A percentile compares a stretch with the other conserved stretches of the same genome.
These are phyloP conservation scores for Antedon mediterranea DNA, from an alignment of 53 echinoderm and acorn worm species.

Conservation along the genomic window DNA sequence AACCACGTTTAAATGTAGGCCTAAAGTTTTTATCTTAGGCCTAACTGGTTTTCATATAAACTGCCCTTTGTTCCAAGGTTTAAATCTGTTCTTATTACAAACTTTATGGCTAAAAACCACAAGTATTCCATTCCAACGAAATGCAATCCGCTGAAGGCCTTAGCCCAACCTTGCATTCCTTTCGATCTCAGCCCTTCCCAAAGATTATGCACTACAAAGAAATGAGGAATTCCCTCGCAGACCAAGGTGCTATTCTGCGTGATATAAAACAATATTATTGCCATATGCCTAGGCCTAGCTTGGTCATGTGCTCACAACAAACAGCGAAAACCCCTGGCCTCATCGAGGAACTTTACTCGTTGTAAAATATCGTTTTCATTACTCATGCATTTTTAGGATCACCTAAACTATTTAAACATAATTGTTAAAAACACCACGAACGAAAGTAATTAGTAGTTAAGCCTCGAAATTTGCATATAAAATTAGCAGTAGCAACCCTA, in stretches of 20 bases:
- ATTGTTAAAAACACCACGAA: background rate
- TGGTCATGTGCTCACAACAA: background rate
- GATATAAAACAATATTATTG: background rate
- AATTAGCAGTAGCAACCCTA: background rate
- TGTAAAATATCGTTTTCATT: background rate
- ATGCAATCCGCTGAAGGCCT: background rate
- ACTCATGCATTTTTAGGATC: background rate
- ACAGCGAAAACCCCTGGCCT: background rate
- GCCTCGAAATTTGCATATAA: background rate
- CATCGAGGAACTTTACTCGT: background rate
- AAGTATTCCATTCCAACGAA: background rate
- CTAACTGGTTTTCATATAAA: no score
- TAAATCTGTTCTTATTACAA: background rate
- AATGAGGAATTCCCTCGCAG: background rate
- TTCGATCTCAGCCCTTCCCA: background rate
- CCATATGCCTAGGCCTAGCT: background rate
- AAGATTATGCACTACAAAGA: background rate
- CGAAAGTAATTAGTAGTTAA: background rate
- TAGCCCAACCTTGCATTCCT: background rate
- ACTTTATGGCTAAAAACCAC: background rate
- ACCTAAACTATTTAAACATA: background rate
- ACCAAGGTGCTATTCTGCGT: background rate
- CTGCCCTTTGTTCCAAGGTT: background rate
- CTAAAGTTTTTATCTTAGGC: no score
- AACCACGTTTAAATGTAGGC: no score